Conservation (phyloP, 1,140 invertebrate species). For the Samia ricini region DNA sequence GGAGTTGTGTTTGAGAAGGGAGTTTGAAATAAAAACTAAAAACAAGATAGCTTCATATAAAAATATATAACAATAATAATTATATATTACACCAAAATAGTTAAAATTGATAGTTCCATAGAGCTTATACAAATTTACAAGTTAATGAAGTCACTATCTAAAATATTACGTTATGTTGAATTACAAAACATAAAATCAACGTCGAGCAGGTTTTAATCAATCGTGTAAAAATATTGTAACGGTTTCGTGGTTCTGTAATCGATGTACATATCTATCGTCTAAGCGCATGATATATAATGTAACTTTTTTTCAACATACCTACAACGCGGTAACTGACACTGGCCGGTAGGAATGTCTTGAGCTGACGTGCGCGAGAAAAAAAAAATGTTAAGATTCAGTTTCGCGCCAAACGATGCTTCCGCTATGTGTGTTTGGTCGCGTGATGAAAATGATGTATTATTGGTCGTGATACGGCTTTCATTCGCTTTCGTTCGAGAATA, state of each 20-base stretch:
- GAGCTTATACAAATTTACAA: neutral
- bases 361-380: conserved; percentile 40
- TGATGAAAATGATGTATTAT: conserved; percentile 73
- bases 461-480: conserved; percentile 63
- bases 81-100: neutral
- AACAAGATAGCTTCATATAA: too few species aligned
- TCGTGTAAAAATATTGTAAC: neutral
- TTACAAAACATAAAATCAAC: neutral
- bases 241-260: conserved; percentile 4
- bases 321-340: conserved; percentile 65
- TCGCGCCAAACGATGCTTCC: conserved; percentile 53
- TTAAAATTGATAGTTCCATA: neutral
- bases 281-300: conserved; percentile 39
- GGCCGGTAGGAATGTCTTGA: conserved; percentile 55
- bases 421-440: conserved; percentile 55
- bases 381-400: conserved; percentile 68
- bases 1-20: too few species aligned
- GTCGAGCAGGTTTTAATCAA: neutral
- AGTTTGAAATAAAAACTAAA: too few species aligned
- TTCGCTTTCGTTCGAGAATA: conserved; percentile 59
- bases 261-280: conserved; percentile 15
- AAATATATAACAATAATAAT: too few species aligned
- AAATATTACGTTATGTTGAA: neutral
- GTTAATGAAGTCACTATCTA: neutral
- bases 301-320: conserved; percentile 29